phyloP scores from a whole-genome alignment of 1,140 invertebrate species.

The Pseudomyrmex concolor region DNA sequence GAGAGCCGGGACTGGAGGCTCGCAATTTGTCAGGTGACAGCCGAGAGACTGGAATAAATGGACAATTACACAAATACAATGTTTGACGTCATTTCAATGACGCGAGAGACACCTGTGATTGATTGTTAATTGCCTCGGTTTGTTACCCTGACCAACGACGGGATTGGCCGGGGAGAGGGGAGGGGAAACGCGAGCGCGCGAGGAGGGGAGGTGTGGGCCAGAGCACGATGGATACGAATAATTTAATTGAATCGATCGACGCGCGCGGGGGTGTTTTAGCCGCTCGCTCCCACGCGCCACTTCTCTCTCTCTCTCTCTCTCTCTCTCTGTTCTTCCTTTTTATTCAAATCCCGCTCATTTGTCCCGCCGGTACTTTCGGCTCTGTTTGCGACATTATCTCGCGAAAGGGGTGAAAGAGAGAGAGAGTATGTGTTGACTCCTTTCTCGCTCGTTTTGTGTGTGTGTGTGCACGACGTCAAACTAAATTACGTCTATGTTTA shows the following conservation, averaged over 20 bases:
- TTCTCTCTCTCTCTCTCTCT: neutral
- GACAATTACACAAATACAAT: slow-evolving; percentile 86
- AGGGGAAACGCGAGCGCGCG: slow-evolving; percentile 28
- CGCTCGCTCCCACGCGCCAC: slow-evolving; percentile 11
- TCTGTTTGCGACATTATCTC: slow-evolving; percentile 58
- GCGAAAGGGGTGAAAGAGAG: neutral
- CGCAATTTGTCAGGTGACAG: slow-evolving; percentile 85
- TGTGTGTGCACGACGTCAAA: neutral
- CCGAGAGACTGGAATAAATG: slow-evolving; percentile 85
- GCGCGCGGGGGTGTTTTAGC: slow-evolving; percentile 61
- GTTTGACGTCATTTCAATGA: slow-evolving; percentile 86
- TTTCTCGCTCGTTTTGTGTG: slow-evolving; percentile 17
- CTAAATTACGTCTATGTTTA: neutral
- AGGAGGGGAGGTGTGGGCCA: slow-evolving; percentile 60
- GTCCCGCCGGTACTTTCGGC: slow-evolving; percentile 51
- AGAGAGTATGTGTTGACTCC: neutral
- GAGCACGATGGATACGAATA: slow-evolving; percentile 76
- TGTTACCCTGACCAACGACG: slow-evolving; percentile 81
- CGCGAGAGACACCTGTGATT: slow-evolving; percentile 85
- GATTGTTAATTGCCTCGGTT: slow-evolving; percentile 86
- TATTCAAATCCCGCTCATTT: slow-evolving; percentile 59
- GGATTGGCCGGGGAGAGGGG: slow-evolving; percentile 42
- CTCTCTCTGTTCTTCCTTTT: slow-evolving; percentile 13
- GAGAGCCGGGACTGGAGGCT: slow-evolving; percentile 52
- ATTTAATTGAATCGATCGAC: slow-evolving; percentile 82